Evolutionary conservation across 2,113 vertebrate species (phyloP).

Genomic region (Chloropsis cyanopogon): DNA sequence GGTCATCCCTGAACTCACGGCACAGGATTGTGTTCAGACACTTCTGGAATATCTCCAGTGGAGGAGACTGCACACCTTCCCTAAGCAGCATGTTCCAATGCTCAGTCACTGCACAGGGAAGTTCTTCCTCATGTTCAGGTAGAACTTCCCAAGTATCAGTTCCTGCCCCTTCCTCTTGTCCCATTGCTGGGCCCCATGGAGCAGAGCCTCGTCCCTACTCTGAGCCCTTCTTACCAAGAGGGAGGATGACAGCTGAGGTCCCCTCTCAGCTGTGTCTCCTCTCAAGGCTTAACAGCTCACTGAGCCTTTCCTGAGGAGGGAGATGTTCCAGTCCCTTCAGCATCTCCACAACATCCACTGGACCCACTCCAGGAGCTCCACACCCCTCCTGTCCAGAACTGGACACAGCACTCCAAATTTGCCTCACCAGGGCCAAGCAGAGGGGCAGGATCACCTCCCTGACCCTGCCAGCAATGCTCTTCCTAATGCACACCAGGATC

Average conservation of each 20-base stretch:
- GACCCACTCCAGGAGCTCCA: not conserved
- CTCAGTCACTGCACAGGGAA: not conserved
- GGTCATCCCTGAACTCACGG: no score
- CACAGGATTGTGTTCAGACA: not conserved
- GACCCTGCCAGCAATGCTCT: not conserved
- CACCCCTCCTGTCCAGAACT: not conserved
- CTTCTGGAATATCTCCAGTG: not conserved
- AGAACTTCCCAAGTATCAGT: not conserved
- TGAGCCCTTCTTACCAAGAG: not conserved
- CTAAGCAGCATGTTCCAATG: not conserved
- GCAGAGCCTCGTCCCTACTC: not conserved
- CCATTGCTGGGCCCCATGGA: not conserved
- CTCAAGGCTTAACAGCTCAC: not conserved
- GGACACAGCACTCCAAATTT: not conserved
- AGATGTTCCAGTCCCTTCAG: not conserved
- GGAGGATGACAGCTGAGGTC: not conserved
- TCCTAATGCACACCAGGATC: not conserved
- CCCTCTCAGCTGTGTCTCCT: not conserved
- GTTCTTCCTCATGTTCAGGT: not conserved
- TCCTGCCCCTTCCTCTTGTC: not conserved
- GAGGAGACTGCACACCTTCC: not conserved
- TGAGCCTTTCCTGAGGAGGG: not conserved
- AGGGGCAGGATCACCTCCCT: not conserved
- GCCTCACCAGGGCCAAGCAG: not conserved
- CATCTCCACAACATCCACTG: not conserved